phyloP scores from a whole-genome alignment of 2,113 vertebrate genomes.

The Rhea americana region DNA sequence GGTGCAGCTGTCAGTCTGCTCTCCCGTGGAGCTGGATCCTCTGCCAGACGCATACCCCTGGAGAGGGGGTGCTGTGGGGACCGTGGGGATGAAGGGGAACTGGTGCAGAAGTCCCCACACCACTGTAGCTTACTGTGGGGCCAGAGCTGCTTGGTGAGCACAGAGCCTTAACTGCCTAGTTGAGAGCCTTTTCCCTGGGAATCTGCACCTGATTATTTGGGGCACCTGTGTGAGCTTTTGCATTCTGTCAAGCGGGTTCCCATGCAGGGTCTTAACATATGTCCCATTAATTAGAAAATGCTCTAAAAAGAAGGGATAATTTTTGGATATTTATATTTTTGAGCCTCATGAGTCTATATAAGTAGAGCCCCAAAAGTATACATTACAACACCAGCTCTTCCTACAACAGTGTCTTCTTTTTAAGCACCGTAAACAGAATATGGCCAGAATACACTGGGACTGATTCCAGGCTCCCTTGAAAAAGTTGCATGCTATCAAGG shows the following conservation, averaged over 20 bases:
- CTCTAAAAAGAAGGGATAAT: background rate
- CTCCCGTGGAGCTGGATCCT: background rate
- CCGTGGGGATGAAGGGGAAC: background rate
- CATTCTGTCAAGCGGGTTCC: background rate
- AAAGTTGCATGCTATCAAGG: background rate
- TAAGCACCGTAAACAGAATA: background rate
- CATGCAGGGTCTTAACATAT: background rate
- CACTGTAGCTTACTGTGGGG: background rate
- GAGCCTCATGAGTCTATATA: background rate
- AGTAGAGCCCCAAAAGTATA: background rate
- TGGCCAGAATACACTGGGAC: background rate
- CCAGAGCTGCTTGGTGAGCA: background rate
- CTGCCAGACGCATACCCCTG: rapidly evolving
- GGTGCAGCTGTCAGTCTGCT: background rate
- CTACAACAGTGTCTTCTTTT: background rate
- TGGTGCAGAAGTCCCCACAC: rapidly evolving
- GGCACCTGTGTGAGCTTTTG: background rate
- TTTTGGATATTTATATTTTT: background rate
- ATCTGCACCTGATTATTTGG: background rate
- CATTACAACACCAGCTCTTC: background rate
- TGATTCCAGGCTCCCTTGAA: background rate
- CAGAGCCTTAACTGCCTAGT: background rate
- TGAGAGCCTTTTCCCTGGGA: background rate
- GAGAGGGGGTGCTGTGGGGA: rapidly evolving
- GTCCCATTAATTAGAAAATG: background rate